Conservation (phyloP, 1,140 invertebrate genomes). For the Zaprionus kolodkinae region DNA sequence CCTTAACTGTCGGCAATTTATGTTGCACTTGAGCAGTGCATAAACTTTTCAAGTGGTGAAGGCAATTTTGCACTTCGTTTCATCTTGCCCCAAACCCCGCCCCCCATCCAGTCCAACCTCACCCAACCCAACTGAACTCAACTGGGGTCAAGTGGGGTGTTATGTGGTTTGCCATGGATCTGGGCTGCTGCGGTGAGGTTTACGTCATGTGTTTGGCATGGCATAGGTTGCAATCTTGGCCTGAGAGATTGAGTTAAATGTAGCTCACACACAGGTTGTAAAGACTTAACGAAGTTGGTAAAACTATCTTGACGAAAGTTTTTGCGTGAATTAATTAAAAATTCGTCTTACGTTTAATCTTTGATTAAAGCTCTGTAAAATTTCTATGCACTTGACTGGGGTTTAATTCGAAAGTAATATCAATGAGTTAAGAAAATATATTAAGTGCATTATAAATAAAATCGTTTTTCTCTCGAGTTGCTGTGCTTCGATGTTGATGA, state of each 20-base stretch:
- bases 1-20: slow-evolving; percentile 71
- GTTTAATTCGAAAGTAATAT: background rate
- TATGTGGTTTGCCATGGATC: background rate
- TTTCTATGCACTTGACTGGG: background rate
- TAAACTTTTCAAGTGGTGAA: slow-evolving; percentile 72
- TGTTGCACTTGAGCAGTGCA: slow-evolving; percentile 73
- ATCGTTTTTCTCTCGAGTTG: background rate
- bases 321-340: slow-evolving; percentile 30
- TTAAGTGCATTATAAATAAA: background rate
- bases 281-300: slow-evolving; percentile 35
- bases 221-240: slow-evolving; percentile 20
- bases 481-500: background rate
- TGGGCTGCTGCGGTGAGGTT: slow-evolving; percentile 5
- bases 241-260: slow-evolving; percentile 33
- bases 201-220: slow-evolving; percentile 20
- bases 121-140: no score
- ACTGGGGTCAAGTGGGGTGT: slow-evolving; percentile 41
- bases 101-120: no score
- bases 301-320: slow-evolving; percentile 29
- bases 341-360: slow-evolving; percentile 14
- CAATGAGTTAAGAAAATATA: background rate
- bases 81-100: slow-evolving; percentile 41
- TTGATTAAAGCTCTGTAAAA: slow-evolving; percentile 9
- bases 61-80: slow-evolving; percentile 77
- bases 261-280: slow-evolving; percentile 20